Conservation (phyloP, 2,113 vertebrate genomes). For the Irena cyanogastra region DNA sequence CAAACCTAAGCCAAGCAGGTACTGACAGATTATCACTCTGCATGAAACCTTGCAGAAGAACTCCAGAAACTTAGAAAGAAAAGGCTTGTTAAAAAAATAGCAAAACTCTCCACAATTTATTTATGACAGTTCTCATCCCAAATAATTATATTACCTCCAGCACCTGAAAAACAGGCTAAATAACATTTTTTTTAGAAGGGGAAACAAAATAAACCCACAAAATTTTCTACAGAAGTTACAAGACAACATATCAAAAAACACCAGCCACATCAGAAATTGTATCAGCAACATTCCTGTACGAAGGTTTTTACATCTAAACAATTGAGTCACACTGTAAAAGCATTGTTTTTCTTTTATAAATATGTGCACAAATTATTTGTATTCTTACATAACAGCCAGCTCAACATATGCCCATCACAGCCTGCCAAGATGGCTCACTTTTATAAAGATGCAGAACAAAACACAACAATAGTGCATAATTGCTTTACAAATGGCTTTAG, state of each 20-base stretch:
- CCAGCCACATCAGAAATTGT: not conserved
- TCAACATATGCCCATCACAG: not conserved
- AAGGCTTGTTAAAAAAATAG: not conserved
- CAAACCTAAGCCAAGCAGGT: not conserved
- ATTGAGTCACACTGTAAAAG: not conserved
- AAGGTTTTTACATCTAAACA: not conserved
- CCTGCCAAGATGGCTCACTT: not conserved
- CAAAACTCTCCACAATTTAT: not conserved
- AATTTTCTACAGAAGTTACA: not conserved
- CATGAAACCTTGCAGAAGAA: not conserved
- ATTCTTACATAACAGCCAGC: not conserved
- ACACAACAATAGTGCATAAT: slow-evolving; percentile 28
- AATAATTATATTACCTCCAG: not conserved
- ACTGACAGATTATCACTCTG: not conserved
- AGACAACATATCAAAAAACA: not conserved
- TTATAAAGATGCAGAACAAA: not conserved
- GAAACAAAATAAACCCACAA: not conserved
- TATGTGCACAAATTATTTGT: not conserved
- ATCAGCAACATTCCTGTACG: not conserved
- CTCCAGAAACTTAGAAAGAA: not conserved
- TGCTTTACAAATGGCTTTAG: slow-evolving; percentile 4
- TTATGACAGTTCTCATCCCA: not conserved
- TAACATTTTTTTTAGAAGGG: not conserved
- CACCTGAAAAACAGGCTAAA: not conserved
- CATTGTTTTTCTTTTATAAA: not conserved